Evolutionary conservation across 2,888 invertebrate genomes (phyloP).

Genomic region (Habroteleia sp.): DNA sequence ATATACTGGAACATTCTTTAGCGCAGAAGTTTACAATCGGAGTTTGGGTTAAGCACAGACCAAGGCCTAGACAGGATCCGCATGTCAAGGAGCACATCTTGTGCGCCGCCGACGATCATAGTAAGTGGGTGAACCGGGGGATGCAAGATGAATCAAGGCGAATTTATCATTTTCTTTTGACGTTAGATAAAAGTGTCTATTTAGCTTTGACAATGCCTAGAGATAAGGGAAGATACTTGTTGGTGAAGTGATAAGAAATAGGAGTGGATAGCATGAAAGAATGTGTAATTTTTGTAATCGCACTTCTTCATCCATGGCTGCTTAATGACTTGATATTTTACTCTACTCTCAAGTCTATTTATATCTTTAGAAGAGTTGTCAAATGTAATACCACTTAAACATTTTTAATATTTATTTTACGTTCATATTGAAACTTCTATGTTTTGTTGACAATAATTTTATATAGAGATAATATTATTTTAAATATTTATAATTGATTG

Average conservation of each 20-base stretch:
- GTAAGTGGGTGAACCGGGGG: constrained; percentile 83
- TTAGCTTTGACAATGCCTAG: constrained; percentile 27
- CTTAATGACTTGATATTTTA: too few species aligned
- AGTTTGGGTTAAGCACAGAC: constrained; percentile 97
- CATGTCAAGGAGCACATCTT: constrained; percentile 97
- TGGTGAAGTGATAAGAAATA: constrained; percentile 11
- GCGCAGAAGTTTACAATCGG: constrained; percentile 93
- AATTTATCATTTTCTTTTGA: constrained; percentile 23
- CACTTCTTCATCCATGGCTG: not conserved
- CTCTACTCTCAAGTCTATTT: too few species aligned
- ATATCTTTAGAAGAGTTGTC: too few species aligned
- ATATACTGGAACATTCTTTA: constrained; percentile 88
- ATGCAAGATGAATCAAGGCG: constrained; percentile 1
- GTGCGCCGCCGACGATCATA: constrained; percentile 98
- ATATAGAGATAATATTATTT: too few species aligned
- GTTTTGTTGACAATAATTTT: too few species aligned
- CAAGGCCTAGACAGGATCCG: constrained; percentile 89
- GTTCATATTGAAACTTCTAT: too few species aligned
- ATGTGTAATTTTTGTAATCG: constrained; percentile 7
- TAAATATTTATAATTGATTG: too few species aligned
- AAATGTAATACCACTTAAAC: too few species aligned
- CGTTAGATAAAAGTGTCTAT: constrained; percentile 12
- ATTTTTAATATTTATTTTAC: too few species aligned
- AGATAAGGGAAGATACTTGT: constrained; percentile 4
- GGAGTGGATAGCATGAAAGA: not conserved